Evolutionary conservation across 2,113 vertebrate species (phyloP).

Genomic region (Vicugna pacos): DNA sequence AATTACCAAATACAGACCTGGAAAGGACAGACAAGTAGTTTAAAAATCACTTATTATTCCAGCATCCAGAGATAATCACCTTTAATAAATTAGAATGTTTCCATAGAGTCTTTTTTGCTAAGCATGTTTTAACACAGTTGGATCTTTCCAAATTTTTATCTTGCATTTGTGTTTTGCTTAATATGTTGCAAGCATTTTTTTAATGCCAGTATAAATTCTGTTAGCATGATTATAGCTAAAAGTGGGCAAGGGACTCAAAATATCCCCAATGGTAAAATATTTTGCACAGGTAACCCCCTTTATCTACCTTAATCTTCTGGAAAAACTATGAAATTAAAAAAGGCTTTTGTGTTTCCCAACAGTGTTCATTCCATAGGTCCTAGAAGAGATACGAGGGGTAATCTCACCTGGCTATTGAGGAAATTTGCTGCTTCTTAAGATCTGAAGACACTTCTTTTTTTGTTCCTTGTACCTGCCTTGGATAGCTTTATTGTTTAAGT

Average conservation of each 20-base stretch:
- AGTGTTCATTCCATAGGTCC: background rate
- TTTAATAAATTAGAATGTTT: constrained; percentile 18
- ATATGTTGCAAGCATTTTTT: constrained; percentile 1
- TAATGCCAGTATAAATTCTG: background rate
- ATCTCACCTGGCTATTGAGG: background rate
- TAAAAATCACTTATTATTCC: background rate
- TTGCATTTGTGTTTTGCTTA: background rate
- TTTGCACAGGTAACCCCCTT: background rate
- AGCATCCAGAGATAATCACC: background rate
- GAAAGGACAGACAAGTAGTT: constrained; percentile 36
- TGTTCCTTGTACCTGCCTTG: constrained; percentile 61
- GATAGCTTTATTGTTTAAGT: constrained; percentile 36
- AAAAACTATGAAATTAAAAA: background rate
- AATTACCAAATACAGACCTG: constrained; percentile 2
- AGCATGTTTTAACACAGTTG: constrained; percentile 21
- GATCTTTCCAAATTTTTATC: constrained; percentile 28
- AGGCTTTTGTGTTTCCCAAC: background rate
- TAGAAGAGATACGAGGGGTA: background rate
- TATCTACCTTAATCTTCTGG: background rate
- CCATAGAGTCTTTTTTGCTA: background rate
- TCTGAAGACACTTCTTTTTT: background rate
- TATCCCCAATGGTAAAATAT: background rate
- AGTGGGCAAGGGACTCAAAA: background rate
- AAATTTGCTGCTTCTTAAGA: background rate
- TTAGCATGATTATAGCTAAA: background rate